Conservation (phyloP, 2,888 invertebrate species). For the Exocentrus adspersus region DNA sequence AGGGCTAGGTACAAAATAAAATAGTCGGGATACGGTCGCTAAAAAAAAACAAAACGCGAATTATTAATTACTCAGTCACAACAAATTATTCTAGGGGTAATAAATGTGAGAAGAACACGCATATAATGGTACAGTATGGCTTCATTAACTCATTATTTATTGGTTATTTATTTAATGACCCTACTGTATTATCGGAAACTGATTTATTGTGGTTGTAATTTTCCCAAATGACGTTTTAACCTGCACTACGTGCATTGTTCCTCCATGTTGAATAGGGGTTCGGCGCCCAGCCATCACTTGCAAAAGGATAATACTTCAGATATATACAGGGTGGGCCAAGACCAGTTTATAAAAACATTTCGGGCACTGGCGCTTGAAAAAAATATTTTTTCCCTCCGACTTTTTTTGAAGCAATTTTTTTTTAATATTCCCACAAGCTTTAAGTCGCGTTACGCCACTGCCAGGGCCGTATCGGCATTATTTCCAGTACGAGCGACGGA, state of each 20-base stretch:
- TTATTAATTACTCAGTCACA: slow-evolving; percentile 39
- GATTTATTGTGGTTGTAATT: slow-evolving; percentile 47
- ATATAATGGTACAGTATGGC: slow-evolving; percentile 43
- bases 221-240: slow-evolving; percentile 42
- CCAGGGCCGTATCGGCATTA: slow-evolving; percentile 28
- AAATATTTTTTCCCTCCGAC: too few species aligned
- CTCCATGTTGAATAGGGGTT: slow-evolving; percentile 15
- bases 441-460: too few species aligned
- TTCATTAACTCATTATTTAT: slow-evolving; percentile 49
- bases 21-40: slow-evolving; percentile 9
- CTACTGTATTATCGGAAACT: slow-evolving; percentile 42
- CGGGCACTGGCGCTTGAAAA: too few species aligned
- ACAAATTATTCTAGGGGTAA: slow-evolving; percentile 39
- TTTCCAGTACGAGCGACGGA: slow-evolving; percentile 32
- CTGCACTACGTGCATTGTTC: slow-evolving; percentile 32
- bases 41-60: slow-evolving; percentile 21
- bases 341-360: too few species aligned
- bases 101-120: slow-evolving; percentile 41
- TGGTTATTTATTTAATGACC: slow-evolving; percentile 47
- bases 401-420: too few species aligned
- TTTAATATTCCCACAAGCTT: too few species aligned
- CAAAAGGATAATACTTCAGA: slow-evolving; percentile 17
- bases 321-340: too few species aligned
- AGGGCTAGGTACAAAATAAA: slow-evolving; percentile 21
- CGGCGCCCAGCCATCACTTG: slow-evolving; percentile 3